A percentile compares a stretch with the other conserved stretches of the same genome.
Conservation (phyloP, 2,888 invertebrate genomes). For the Heliconius cydno region DNA sequence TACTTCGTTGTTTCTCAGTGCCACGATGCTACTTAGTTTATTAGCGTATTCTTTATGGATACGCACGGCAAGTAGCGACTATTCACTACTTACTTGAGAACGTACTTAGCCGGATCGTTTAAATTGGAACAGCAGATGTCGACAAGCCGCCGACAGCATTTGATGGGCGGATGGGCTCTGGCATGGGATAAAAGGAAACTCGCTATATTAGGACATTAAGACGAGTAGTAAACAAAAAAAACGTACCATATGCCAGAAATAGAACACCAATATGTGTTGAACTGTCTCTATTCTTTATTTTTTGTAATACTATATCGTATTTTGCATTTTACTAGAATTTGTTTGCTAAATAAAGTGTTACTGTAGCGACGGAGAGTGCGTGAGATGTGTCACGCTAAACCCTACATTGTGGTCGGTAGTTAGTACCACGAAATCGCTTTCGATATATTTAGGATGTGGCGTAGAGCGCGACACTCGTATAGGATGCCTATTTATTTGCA, state of each 20-base stretch:
- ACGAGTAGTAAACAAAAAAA: conserved; percentile 34
- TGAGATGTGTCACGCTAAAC: conserved; percentile 39
- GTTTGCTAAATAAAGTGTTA: conserved; percentile 5
- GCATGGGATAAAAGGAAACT: conserved; percentile 68
- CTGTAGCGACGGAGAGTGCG: conserved; percentile 30
- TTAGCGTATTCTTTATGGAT: conserved; percentile 1
- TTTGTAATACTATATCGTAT: neutral
- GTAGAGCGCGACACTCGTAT: conserved; percentile 45
- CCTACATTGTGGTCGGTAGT: conserved; percentile 47
- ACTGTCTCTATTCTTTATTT: conserved; percentile 2
- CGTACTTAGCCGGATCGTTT: conserved; percentile 50
- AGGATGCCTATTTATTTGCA: conserved; percentile 52
- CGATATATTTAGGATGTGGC: conserved; percentile 52
- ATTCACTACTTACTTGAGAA: conserved; percentile 47
- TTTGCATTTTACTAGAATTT: conserved; percentile 9
- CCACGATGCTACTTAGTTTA: neutral
- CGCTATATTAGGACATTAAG: conserved; percentile 61
- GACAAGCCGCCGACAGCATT: conserved; percentile 69
- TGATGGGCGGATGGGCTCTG: conserved; percentile 72
- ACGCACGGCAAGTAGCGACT: conserved; percentile 28
- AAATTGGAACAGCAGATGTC: conserved; percentile 78
- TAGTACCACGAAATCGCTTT: conserved; percentile 47
- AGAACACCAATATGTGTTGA: conserved; percentile 15
- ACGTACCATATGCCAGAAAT: conserved; percentile 21
- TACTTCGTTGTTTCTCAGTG: conserved; percentile 1